phyloP scores from a whole-genome alignment of 2,888 invertebrate genomes.

The Mamestra brassicae region DNA sequence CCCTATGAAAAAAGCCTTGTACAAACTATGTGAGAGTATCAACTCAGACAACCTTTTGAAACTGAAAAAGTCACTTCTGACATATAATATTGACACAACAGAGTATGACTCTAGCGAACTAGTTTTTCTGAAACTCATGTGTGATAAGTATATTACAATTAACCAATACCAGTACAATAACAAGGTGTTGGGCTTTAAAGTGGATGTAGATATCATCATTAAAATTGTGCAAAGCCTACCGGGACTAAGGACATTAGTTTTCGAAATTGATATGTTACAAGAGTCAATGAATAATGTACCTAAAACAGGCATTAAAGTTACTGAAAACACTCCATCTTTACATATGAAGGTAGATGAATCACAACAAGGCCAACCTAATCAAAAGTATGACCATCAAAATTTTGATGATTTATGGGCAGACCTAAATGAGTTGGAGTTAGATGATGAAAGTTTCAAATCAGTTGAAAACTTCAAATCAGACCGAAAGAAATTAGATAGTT shows the following conservation, averaged over 20 bases:
- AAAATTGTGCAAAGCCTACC: conserved; percentile 79
- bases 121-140: conserved; percentile 82
- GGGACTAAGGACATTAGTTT: conserved; percentile 73
- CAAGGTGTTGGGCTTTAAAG: conserved; percentile 64
- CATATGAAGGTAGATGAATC: conserved; percentile 58
- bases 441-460: conserved; percentile 53
- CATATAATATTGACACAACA: conserved; percentile 77
- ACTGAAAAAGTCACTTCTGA: conserved; percentile 78
- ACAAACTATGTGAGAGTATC: conserved; percentile 83
- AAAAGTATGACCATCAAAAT: conserved; percentile 60
- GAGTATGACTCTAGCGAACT: conserved; percentile 83
- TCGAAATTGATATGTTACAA: conserved; percentile 76
- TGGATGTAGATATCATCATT: conserved; percentile 74
- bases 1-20: conserved; percentile 83
- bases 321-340: conserved; percentile 59
- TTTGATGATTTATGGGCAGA: conserved; percentile 74
- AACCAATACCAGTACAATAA: conserved; percentile 66
- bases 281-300: conserved; percentile 67
- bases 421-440: conserved; percentile 71
- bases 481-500: conserved; percentile 66
- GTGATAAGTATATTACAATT: conserved; percentile 79
- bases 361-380: conserved; percentile 36
- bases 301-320: conserved; percentile 38
- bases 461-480: conserved; percentile 77
- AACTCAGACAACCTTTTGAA: conserved; percentile 75